phyloP scores from a whole-genome alignment of 2,797 vertebrate genomes.

The Ptychadena robeensis region DNA sequence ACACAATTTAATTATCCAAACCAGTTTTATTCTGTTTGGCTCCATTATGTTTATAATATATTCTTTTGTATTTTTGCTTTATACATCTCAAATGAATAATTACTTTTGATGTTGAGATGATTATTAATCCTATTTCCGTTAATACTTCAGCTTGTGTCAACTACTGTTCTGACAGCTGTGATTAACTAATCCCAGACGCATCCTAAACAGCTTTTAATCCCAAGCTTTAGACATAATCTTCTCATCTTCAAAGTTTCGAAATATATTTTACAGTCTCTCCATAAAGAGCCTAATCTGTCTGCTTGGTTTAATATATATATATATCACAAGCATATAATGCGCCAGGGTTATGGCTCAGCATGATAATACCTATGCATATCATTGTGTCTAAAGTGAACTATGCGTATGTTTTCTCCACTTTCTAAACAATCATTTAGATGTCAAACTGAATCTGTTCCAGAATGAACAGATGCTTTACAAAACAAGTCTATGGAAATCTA shows the following conservation, averaged over 20 bases:
- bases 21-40: too few species aligned
- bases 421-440: not conserved
- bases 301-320: not conserved
- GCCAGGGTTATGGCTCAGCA: not conserved
- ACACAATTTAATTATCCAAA: not conserved
- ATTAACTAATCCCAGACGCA: conserved; percentile 43
- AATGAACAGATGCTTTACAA: not conserved
- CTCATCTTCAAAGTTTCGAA: conserved; percentile 11
- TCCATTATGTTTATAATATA: not conserved
- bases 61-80: not conserved
- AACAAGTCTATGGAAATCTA: not conserved
- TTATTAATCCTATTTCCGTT: conserved; percentile 12
- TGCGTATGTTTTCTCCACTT: not conserved
- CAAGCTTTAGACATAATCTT: conserved; percentile 6
- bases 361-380: too few species aligned
- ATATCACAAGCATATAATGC: not conserved
- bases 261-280: conserved; percentile 18
- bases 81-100: not conserved
- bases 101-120: conserved; percentile 27
- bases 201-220: conserved; percentile 41
- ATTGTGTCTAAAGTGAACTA: too few species aligned
- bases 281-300: not conserved
- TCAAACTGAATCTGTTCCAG: not conserved
- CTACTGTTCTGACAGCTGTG: conserved; percentile 15
- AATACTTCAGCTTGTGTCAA: conserved; percentile 21